phyloP scores from a whole-genome alignment of 2,797 vertebrate genomes.

The Pipistrellus nathusii region DNA sequence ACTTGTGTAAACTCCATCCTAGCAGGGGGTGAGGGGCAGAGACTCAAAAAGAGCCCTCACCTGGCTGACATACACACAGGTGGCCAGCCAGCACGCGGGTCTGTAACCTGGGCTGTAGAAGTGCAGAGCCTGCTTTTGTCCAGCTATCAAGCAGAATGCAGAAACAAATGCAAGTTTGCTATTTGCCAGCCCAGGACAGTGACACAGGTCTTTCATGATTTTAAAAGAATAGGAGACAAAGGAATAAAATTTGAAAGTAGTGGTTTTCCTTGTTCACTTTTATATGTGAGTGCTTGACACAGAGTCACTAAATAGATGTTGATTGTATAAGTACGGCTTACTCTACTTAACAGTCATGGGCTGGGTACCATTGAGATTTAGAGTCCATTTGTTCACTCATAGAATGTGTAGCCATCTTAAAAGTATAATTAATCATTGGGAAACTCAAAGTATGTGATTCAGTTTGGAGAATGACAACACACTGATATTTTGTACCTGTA shows the following conservation, averaged over 20 bases:
- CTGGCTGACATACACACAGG: background rate
- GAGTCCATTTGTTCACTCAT: background rate
- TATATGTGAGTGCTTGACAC: background rate
- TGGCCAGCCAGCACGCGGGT: accelerated
- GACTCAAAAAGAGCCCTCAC: background rate
- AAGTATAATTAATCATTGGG: background rate
- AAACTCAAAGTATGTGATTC: conserved; percentile 22
- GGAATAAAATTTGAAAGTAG: background rate
- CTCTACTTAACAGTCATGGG: background rate
- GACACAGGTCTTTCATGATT: background rate
- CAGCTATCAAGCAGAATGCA: background rate
- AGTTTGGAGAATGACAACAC: background rate
- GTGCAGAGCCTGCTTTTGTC: background rate
- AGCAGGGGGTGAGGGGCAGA: background rate
- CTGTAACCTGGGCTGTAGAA: background rate
- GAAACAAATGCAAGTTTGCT: background rate
- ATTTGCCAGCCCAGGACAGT: background rate
- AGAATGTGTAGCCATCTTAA: background rate
- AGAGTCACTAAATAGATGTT: background rate
- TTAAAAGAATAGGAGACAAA: background rate
- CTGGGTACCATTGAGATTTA: background rate
- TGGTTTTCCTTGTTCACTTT: background rate
- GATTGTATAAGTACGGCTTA: background rate
- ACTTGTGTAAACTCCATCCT: background rate
- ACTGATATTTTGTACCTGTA: background rate